These are phyloP conservation scores for Augiades crinisus DNA, from an alignment of 2,888 invertebrate genomes.

Conservation along the genomic window DNA sequence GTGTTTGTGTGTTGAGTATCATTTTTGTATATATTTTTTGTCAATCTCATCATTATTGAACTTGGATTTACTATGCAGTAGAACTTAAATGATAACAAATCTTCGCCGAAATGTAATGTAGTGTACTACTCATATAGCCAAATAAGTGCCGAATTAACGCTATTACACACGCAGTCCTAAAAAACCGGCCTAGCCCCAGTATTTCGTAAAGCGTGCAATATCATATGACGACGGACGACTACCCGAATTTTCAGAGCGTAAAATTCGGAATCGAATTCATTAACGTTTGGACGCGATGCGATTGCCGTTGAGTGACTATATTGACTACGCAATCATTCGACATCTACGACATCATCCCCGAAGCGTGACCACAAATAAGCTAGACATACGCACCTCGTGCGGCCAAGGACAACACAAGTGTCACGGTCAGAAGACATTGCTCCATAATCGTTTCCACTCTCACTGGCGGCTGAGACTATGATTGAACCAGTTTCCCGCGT, in stretches of 20 bases:
- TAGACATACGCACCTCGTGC: slow-evolving; percentile 58
- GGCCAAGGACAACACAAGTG: slow-evolving; percentile 52
- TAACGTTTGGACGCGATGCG: not conserved
- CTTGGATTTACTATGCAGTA: too few relatives aligned
- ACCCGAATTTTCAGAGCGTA: not conserved
- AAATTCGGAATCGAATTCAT: not conserved
- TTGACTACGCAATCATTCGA: slow-evolving; percentile 1
- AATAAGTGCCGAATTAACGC: too few relatives aligned
- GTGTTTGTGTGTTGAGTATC: too few relatives aligned
- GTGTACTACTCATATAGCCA: too few relatives aligned
- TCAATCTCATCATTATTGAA: too few relatives aligned
- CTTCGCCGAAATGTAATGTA: too few relatives aligned
- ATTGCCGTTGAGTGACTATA: not conserved
- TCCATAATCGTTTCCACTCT: slow-evolving; percentile 45
- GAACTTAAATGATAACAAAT: too few relatives aligned
- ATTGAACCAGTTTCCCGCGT: slow-evolving; percentile 33
- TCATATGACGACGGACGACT: not conserved
- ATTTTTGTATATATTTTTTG: too few relatives aligned
- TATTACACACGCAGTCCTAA: not conserved
- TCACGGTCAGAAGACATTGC: slow-evolving; percentile 47
- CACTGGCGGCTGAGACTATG: slow-evolving; percentile 26
- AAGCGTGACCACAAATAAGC: slow-evolving; percentile 12
- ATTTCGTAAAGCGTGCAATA: not conserved
- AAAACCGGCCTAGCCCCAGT: not conserved
- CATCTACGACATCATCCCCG: slow-evolving; percentile 10